Base-by-base conservation (phyloP, 2,113 vertebrate species). In the Holacanthus passer region DNA sequence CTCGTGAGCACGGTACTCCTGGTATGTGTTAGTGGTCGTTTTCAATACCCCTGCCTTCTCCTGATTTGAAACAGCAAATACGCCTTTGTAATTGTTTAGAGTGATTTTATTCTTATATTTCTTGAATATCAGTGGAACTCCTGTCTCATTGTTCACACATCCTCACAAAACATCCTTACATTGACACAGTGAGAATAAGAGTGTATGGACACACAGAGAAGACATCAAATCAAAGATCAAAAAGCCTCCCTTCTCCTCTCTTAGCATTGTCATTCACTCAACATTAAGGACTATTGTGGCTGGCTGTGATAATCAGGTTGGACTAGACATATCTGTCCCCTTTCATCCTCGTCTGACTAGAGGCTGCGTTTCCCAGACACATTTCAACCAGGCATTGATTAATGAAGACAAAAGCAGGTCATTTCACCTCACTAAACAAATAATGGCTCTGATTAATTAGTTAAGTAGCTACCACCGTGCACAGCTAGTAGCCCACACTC, bases 361-460 rank as follows among this genome's bases (percentile, higher is more conserved):
- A 71, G 64, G 59, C 65, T 53, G 32, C 12, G 2, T 31, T 72
- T 65, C 68, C 43, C 50, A 35, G 41, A 56, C 65, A 63, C 41
- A 35, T 74, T 79, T 84, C 37, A 66, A 60, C 50, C 58, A 47
- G 69, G 47, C 52, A 60, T 82, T 84, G 78, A 90, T 86, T 68
- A 78, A 31, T 58, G 43, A 29, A 63, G 72, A 84, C 65, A 65
- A 83, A 89, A 88, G 77, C 68, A 64, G 84, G 82, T 89, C 82
- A 81, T 73, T 77, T 90, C 73, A 69, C 60, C 53, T 77, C 63
- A 76, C 66, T 73, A 70, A 89, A 88, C 82, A 82, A 90, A 88
- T 84, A 88, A 82, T 74, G 63, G 41, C 72, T 83, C 48, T 81
- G 75, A 88, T 66, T 84, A 89, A 82, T 90, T 84, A 76, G 73